Percentiles rank a stretch among this genome's conserved stretches.
Evolutionary conservation across 2,888 invertebrate genomes (phyloP).

Genomic region (Pristionchus arcanus): DNA sequence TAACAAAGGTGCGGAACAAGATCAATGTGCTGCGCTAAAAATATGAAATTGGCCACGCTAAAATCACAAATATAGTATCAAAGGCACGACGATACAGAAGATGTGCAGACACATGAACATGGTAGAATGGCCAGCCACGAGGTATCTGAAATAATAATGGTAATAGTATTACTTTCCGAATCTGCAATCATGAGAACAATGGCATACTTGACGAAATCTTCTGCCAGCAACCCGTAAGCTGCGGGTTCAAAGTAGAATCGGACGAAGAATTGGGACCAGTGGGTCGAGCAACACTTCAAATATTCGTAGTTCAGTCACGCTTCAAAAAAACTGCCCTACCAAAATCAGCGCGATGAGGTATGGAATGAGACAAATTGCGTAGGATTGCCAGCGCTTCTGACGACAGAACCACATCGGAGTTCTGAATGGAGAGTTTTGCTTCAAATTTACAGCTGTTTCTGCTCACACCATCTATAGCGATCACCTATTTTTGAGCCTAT

Average conservation of each 20-base stretch:
- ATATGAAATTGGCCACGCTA: too few relatives aligned
- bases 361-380: neutral
- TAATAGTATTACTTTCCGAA: too few relatives aligned
- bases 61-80: conserved; percentile 14
- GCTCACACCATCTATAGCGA: too few relatives aligned
- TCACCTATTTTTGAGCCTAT: too few relatives aligned
- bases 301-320: neutral
- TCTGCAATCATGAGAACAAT: too few relatives aligned
- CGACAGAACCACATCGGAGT: conserved; percentile 33
- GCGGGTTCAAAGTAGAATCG: conserved; percentile 52
- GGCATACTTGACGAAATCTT: conserved; percentile 47
- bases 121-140: neutral
- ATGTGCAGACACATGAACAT: conserved; percentile 44
- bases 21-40: too few relatives aligned
- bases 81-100: conserved; percentile 9
- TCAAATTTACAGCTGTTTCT: too few relatives aligned
- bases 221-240: conserved; percentile 28
- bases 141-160: conserved; percentile 21
- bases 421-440: neutral
- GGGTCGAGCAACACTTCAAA: conserved; percentile 6
- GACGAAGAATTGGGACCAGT: neutral
- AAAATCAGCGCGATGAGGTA: neutral
- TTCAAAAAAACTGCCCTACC: neutral
- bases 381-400: conserved; percentile 30
- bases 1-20: too few relatives aligned